Conservation (phyloP, 2,797 vertebrate species). For the Toxotes lorentzi region DNA sequence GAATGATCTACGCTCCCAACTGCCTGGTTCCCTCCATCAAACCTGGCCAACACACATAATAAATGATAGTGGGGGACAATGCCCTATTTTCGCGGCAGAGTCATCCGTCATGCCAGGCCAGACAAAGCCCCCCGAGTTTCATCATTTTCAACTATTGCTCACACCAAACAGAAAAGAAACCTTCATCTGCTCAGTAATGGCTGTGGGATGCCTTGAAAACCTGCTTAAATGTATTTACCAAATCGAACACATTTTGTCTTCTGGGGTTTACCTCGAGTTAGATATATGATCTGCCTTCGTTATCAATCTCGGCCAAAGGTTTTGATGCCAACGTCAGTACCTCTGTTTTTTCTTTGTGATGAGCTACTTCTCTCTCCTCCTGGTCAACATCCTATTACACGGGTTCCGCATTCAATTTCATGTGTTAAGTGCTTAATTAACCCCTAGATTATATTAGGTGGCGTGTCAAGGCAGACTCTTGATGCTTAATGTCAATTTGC, state of each 20-base stretch:
- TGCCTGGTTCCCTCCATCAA: conserved; percentile 84
- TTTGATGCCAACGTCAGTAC: conserved; percentile 26
- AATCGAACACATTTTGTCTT: conserved; percentile 52
- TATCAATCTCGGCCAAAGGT: conserved; percentile 31
- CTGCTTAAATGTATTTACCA: conserved; percentile 57
- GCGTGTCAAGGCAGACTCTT: conserved; percentile 70
- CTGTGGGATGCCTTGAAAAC: conserved; percentile 57
- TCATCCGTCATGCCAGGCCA: conserved; percentile 86
- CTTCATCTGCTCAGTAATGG: conserved; percentile 71
- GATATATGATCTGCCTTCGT: conserved; percentile 23
- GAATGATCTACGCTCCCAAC: conserved; percentile 84
- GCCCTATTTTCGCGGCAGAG: conserved; percentile 85
- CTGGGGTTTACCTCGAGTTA: conserved; percentile 17
- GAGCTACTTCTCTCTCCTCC: conserved; percentile 31
- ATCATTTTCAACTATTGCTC: conserved; percentile 85
- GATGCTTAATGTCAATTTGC: conserved; percentile 84
- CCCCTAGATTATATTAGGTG: conserved; percentile 76
- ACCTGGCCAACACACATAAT: conserved; percentile 86
- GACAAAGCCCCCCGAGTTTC: conserved; percentile 84
- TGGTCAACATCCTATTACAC: conserved; percentile 69
- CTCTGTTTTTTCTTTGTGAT: conserved; percentile 14
- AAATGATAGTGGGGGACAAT: conserved; percentile 88
- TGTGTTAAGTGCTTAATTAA: conserved; percentile 83
- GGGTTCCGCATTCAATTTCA: conserved; percentile 74
- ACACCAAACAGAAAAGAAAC: conserved; percentile 74